Evolutionary conservation across 2,113 vertebrate species (phyloP), one percentile per base, ranked within the genome.

Genomic region (Dolichallabes microphthalmus): DNA sequence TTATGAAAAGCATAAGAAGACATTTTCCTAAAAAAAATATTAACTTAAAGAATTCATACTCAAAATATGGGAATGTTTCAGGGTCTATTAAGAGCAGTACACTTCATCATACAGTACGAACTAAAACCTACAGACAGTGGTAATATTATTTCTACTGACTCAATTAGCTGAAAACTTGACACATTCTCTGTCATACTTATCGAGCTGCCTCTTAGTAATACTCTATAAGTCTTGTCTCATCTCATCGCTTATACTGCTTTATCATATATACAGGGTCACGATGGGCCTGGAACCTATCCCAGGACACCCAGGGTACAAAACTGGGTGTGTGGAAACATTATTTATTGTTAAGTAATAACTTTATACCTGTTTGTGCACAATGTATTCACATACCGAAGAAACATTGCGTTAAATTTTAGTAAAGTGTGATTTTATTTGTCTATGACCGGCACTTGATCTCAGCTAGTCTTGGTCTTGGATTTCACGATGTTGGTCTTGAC

Each of bases 1-100:
- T 82, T 69, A 22, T 85, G 32, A 53, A 84, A 32, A 86, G 22
- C 82, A 78, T 60, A 86, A 83, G 68, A 30, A 60, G 84, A 87
- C 61, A 83, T 89, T 88, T 87, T 75, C 25, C 78, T 45, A 45
- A 50, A 50, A 86, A 85, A 32, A 14, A 45, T 52, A 61, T 64
- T 30, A 25, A 0, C 7, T 83, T 52, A 60, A 27, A 5, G 12
- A 39, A 83, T 39, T 58, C 15, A 45, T 50, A 83, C 22, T 86
- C 78, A 82, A 75, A 55, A 57, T 15, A 22, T 22, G 52, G 27
- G 80, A 79, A 87, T 81, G 60, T 61, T 30, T 9, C 8, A 66
- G 50, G 17, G 15, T 9, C 12, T 35, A 11, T 63, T 61, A 4
- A 45, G 11, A 14, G 19, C 74, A 55, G 1, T 22, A 14, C 58